These are phyloP conservation scores for Ethmia dodecea DNA, from an alignment of 2,888 invertebrate species.

Conservation along the genomic window DNA sequence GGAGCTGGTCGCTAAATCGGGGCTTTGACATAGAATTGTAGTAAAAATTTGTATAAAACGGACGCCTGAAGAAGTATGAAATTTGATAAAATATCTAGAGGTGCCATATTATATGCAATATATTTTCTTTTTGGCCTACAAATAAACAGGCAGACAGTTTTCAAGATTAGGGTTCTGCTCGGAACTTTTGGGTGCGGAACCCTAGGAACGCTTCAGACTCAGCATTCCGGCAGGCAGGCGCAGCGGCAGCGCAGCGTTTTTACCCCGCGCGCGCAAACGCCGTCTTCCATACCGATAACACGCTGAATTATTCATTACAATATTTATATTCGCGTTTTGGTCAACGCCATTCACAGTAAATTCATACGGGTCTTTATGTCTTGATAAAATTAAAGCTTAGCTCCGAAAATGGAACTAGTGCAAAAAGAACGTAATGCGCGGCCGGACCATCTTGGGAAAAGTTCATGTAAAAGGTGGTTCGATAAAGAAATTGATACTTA, in stretches of 20 bases:
- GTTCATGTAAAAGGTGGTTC: no score
- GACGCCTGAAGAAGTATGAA: no score
- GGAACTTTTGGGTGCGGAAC: no score
- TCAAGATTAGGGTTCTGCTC: no score
- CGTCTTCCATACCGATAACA: constrained; percentile 69
- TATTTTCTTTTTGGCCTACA: no score
- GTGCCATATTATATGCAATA: no score
- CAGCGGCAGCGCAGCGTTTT: constrained; percentile 19
- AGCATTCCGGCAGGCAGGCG: constrained; percentile 60
- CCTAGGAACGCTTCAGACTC: constrained; percentile 50
- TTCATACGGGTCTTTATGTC: constrained; percentile 75
- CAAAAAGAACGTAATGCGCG: constrained; percentile 43
- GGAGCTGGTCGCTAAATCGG: no score
- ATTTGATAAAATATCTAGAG: no score
- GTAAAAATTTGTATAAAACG: no score
- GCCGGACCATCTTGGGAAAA: background rate
- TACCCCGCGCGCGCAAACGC: constrained; percentile 31
- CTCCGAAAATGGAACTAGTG: constrained; percentile 47
- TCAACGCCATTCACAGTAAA: constrained; percentile 73
- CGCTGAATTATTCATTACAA: constrained; percentile 75
- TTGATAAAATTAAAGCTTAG: constrained; percentile 75
- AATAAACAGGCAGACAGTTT: no score
- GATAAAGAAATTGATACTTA: no score
- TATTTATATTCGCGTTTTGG: constrained; percentile 76
- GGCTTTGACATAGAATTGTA: no score